Evolutionary conservation across 2,888 invertebrate species (phyloP).

Genomic region (Panorpa germanica): DNA sequence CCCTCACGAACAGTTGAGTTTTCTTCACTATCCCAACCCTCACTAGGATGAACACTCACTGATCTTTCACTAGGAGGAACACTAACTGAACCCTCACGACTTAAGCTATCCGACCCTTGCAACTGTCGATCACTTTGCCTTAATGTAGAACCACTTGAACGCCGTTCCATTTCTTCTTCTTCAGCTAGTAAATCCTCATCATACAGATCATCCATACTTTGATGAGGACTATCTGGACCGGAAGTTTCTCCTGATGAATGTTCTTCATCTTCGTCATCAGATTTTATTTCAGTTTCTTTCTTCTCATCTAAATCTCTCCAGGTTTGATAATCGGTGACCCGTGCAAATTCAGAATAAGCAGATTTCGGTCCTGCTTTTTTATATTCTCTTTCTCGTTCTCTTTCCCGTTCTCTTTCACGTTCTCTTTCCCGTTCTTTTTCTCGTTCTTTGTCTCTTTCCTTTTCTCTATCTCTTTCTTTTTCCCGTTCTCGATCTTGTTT

Average conservation of each 20-base stretch:
- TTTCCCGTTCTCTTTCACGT: conserved; percentile 14
- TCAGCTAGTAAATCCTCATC: conserved; percentile 40
- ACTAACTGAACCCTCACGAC: conserved; percentile 24
- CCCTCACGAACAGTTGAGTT: no score
- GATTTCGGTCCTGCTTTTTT: conserved; percentile 18
- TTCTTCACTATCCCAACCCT: no score
- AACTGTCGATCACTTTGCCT: conserved; percentile 19
- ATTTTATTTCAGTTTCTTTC: conserved; percentile 18
- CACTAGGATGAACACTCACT: conserved; percentile 19
- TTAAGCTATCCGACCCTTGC: conserved; percentile 21
- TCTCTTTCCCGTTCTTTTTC: conserved; percentile 19
- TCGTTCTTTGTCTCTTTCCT: conserved; percentile 11
- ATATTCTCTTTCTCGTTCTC: conserved; percentile 8
- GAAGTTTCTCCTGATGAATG: conserved; percentile 74
- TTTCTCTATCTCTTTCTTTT: conserved; percentile 17
- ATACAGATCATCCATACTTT: conserved; percentile 52
- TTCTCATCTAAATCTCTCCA: conserved; percentile 23
- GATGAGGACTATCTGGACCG: conserved; percentile 65
- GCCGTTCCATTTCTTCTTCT: conserved; percentile 19
- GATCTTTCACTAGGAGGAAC: conserved; percentile 23
- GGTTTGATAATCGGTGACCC: conserved; percentile 29
- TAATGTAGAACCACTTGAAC: conserved; percentile 16
- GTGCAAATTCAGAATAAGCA: conserved; percentile 24
- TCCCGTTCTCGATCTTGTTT: conserved; percentile 12
- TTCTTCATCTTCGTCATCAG: conserved; percentile 26